Evolutionary conservation across 2,888 invertebrate species (phyloP), one percentile per base, ranked within the genome.

Genomic region (Nowickia ferox): DNA sequence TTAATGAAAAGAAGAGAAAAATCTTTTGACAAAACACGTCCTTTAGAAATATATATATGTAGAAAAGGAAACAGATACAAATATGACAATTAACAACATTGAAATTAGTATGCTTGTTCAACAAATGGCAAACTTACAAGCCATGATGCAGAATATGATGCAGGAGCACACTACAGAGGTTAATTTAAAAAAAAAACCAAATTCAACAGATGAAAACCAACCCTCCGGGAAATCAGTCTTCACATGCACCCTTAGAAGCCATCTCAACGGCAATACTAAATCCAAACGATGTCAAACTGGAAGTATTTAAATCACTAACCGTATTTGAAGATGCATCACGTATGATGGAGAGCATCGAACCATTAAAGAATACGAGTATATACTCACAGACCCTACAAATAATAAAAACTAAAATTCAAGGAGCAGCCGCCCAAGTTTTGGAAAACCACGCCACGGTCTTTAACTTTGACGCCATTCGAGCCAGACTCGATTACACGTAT

Each of bases 391-490:
- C 51, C 6, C 8, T 66, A n/a, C 66, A 66, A 38, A 66, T 66
- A 13, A 48, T 66, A 1, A 66, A 66, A 51, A 66, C 66, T 15
- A 66, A 66, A 51, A 66, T 66, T 1, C 66, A 66, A 38, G 51
- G 66, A 48, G n/a, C 30, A 30, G 48, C 48, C 2, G 17, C 53
- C 5, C 42, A 42, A 42, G 15, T 69, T 9, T 13, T 69, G 4
- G 40, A 19, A 8, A 69, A 66, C 9, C 65, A 66, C 3, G 65
- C 46, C 48, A 66, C 65, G 0, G 40, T 48, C n/a, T n/a, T n/a
- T n/a, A n/a, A n/a, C n/a, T n/a, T n/a, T n/a, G n/a, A n/a, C n/a
- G n/a, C n/a, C n/a, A n/a, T 46, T 48, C n/a, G 46, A 44, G 13
- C 5, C 15, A 46, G 65, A 22, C n/a, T 68, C 10, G 48, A 46